These are phyloP conservation scores for Cynaeus angustus DNA, from an alignment of 2,888 invertebrate species.

Conservation along the genomic window DNA sequence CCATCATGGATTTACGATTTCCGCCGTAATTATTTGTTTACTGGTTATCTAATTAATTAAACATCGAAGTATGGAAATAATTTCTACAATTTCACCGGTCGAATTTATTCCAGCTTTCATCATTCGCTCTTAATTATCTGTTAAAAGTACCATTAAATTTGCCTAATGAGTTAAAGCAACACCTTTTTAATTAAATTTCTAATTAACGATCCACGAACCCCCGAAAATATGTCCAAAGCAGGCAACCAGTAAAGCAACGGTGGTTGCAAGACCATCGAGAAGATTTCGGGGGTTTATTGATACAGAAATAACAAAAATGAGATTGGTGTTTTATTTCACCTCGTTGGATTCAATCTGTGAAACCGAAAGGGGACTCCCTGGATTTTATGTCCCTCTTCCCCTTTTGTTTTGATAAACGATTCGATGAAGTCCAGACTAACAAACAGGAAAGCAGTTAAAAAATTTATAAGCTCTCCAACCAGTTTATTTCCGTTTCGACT, in stretches of 20 bases:
- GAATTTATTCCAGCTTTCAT: slow-evolving; percentile 7
- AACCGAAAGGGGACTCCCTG: slow-evolving; percentile 23
- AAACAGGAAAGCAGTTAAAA: slow-evolving; percentile 37
- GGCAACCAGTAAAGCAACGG: slow-evolving; percentile 46
- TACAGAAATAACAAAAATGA: slow-evolving; percentile 43
- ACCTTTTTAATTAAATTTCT: slow-evolving; percentile 13
- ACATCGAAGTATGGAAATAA: background rate
- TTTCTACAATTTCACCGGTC: background rate
- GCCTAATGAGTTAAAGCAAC: slow-evolving; percentile 7
- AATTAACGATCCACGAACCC: slow-evolving; percentile 7
- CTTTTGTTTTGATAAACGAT: slow-evolving; percentile 46
- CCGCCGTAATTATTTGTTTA: slow-evolving; percentile 25
- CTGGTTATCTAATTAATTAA: slow-evolving; percentile 23
- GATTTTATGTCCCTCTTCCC: slow-evolving; percentile 25
- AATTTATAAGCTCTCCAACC: slow-evolving; percentile 24
- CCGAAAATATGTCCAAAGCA: slow-evolving; percentile 3
- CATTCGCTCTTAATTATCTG: slow-evolving; percentile 4
- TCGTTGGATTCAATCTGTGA: slow-evolving; percentile 54
- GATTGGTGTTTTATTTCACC: slow-evolving; percentile 53
- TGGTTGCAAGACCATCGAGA: slow-evolving; percentile 26
- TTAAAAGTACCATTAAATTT: slow-evolving; percentile 10
- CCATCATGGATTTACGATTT: slow-evolving; percentile 38
- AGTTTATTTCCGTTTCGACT: slow-evolving; percentile 25
- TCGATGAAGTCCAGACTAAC: slow-evolving; percentile 27
- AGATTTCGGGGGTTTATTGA: slow-evolving; percentile 22